Base-by-base conservation (phyloP, 2,888 invertebrate species). In the Zhuqinia jingwanae region DNA sequence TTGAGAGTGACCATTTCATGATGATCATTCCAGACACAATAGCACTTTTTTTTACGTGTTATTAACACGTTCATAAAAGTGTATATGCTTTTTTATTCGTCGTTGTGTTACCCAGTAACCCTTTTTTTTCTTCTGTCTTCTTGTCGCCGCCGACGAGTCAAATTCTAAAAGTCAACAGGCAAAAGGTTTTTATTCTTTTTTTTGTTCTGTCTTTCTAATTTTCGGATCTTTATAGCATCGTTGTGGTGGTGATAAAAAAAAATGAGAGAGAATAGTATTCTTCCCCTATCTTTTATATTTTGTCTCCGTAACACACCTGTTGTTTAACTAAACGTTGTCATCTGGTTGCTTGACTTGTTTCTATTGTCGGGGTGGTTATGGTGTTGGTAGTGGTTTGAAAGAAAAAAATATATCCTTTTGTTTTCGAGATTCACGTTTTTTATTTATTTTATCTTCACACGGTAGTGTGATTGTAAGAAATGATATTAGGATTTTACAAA, bases 41-140 rank as follows among this genome's bases (percentile, higher is more conserved):
- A n/a, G 3, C 56, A 27, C 27, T 11, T 15, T 78, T 79, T 65
- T 65, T 53, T 65, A 65, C 65, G 78, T 27, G 11, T 79, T 79
- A 79, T 79, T 79, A 79, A 65, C 79, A 79, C 50, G 22, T 27
- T 79, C 79, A 36, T 79, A 79, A 79, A 79, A 79, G 65, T 25
- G 5, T 47, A 1, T 2, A 2, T 47, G 2, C 15, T 50, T 75
- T 75, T 47, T 68, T 11, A n/a, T n/a, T n/a, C n/a, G n/a, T 25
- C 17, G 27, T 13, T 2, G 2, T 42, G 17, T 17, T n/a, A 2
- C 42, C 45, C 22, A 68, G 36, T 30, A 30, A 63, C 63, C 63
- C 63, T 63, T 63, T 76, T 53, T 53, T 68, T 8, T 17, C 45
- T 20, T 17, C 20, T 8, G 25, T 25, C n/a, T n/a, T n/a, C n/a